Base-by-base conservation (phyloP, 2,797 vertebrate species). In the Gallinago stenura region DNA sequence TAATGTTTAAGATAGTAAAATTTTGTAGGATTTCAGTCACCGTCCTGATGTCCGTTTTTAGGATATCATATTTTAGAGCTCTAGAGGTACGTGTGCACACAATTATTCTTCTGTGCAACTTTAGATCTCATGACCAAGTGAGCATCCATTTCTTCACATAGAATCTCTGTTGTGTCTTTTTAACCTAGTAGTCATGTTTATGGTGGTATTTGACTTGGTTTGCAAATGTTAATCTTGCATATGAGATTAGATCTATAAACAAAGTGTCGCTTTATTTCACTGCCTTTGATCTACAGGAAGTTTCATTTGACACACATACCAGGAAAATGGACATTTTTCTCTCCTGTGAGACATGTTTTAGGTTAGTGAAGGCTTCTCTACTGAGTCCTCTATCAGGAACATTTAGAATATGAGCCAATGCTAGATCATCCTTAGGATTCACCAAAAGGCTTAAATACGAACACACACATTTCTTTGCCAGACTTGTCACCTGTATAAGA, bases 381-480 rank as follows among this genome's bases (percentile, higher is more conserved):
- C 98, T 98, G 26, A 99, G 98, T 60, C 98, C 94, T 93, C 99
- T 98, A 31, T 98, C 97, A 54, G 99, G 99, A 89, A 99, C 95
- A 73, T 99, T 98, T 14, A 99, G 97, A 84, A 99, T 94, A 22
- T 97, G 97, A 43, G 99, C 98, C 93, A 99, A 9, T 53, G 99
- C 98, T 82, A 99, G 61, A 97, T 99, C 99, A 73, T 99, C 98
- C 97, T 98, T 99, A 30, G 98, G 97, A 98, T 99, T 99, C 78
- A 99, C 98, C 20, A 99, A 97, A 83, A 99, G 95, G 72, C 90
- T 98, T 97, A 99, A 97, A 95, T 99, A 99, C 3, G 99, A 99
- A 97, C 96, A 99, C 75, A 99, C 98, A 69, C 98, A 97, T 69
- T 97, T 98, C 93, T 98, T 98, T 77, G 99, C 97, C 33, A 98